These are phyloP conservation scores for Clamator glandarius DNA, from an alignment of 2,797 vertebrate species.

Conservation along the genomic window DNA sequence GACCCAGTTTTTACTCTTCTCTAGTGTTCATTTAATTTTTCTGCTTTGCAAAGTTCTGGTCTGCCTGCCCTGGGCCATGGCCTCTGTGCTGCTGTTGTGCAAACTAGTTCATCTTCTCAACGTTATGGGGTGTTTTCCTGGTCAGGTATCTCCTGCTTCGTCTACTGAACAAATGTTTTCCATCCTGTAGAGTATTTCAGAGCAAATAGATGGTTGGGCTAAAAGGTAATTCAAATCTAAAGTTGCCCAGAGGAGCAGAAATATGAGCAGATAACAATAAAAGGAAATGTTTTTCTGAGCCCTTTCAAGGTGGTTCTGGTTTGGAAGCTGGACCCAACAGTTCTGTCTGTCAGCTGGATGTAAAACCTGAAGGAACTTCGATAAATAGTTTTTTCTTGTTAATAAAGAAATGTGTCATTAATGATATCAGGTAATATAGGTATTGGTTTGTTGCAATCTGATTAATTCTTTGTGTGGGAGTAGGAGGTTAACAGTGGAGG, in stretches of 20 bases:
- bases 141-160: neutral
- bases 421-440: neutral
- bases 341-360: neutral
- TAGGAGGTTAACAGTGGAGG: neutral
- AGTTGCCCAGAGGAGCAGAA: neutral
- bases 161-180: neutral
- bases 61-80: neutral
- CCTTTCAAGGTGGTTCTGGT: neutral
- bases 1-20: neutral
- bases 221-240: neutral
- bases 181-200: neutral
- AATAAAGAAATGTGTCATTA: conserved; percentile 6
- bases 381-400: neutral
- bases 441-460: conserved; percentile 22
- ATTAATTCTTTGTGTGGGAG: neutral
- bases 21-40: neutral
- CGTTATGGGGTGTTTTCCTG: neutral
- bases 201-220: neutral
- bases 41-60: neutral
- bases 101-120: neutral
- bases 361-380: neutral
- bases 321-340: neutral
- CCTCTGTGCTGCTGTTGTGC: neutral
- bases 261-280: neutral
- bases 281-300: neutral